Percentiles rank a stretch among this genome's conserved stretches.
phyloP scores from a whole-genome alignment of 2,888 invertebrate genomes.

The Temnothorax rugatulus region DNA sequence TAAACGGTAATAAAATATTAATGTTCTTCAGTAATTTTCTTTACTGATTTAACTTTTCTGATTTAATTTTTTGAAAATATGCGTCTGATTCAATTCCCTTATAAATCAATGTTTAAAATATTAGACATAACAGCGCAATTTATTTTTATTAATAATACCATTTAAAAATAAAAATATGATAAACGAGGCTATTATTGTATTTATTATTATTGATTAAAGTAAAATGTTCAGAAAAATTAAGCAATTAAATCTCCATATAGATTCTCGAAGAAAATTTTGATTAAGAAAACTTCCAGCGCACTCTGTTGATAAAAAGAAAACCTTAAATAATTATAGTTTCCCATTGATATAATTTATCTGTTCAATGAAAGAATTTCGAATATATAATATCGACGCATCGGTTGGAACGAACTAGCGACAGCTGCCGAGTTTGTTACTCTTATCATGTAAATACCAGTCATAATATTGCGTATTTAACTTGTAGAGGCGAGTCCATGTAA shows the following conservation, averaged over 20 bases:
- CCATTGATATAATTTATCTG: neutral
- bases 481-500: constrained; percentile 43
- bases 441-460: constrained; percentile 58
- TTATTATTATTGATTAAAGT: too few species aligned
- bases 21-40: neutral
- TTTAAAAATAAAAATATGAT: too few species aligned
- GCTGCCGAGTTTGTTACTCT: constrained; percentile 34
- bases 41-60: neutral
- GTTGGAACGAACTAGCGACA: neutral
- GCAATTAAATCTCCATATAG: neutral
- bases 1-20: neutral
- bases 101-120: neutral
- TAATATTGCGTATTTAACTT: constrained; percentile 55
- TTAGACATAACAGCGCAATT: neutral
- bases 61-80: neutral
- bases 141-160: neutral
- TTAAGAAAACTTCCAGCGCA: neutral
- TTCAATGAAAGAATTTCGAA: constrained; percentile 17
- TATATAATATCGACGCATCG: constrained; percentile 19
- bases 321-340: neutral
- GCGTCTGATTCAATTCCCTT: neutral
- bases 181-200: too few species aligned
- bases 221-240: neutral
- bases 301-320: neutral
- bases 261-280: neutral